A percentile compares a stretch with the other conserved stretches of the same genome.
phyloP scores from a whole-genome alignment of 2,113 vertebrate genomes.

The Mirounga angustirostris region DNA sequence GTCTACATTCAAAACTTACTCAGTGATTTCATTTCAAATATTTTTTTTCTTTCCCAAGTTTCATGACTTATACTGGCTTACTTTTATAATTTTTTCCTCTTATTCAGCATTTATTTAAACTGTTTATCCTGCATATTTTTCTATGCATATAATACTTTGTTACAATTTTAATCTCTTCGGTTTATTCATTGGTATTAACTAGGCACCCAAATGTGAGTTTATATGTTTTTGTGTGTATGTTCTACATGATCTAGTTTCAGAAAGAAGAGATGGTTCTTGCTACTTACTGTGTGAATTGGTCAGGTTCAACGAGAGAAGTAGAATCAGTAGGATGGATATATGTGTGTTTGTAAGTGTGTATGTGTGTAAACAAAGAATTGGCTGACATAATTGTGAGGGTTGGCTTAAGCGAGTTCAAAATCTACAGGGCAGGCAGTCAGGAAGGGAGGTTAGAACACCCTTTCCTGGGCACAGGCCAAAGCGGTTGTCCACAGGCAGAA shows the following conservation, averaged over 20 bases:
- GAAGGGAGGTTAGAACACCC: neutral
- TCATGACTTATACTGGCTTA: neutral
- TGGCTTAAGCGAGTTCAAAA: conserved; percentile 8
- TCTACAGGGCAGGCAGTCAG: neutral
- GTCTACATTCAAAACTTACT: neutral
- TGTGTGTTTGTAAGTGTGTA: neutral
- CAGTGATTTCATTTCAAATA: neutral
- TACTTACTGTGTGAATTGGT: neutral
- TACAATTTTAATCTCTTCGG: neutral
- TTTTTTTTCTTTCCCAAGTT: neutral
- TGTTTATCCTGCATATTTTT: conserved; percentile 18
- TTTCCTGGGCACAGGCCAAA: neutral
- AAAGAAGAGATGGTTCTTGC: conserved; percentile 3
- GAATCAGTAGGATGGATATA: neutral
- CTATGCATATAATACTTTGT: neutral
- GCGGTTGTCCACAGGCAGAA: neutral
- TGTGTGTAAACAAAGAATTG: neutral
- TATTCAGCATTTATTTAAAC: neutral
- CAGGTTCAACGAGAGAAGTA: neutral
- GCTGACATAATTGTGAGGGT: neutral
- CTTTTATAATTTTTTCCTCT: neutral
- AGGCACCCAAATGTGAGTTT: neutral
- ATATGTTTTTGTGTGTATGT: neutral
- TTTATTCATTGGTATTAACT: conserved; percentile 18
- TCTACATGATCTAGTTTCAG: neutral